Evolutionary conservation across 1,140 invertebrate genomes (phyloP), one percentile per base, ranked within the genome.

Genomic region (Drosophila kurseongensis): DNA sequence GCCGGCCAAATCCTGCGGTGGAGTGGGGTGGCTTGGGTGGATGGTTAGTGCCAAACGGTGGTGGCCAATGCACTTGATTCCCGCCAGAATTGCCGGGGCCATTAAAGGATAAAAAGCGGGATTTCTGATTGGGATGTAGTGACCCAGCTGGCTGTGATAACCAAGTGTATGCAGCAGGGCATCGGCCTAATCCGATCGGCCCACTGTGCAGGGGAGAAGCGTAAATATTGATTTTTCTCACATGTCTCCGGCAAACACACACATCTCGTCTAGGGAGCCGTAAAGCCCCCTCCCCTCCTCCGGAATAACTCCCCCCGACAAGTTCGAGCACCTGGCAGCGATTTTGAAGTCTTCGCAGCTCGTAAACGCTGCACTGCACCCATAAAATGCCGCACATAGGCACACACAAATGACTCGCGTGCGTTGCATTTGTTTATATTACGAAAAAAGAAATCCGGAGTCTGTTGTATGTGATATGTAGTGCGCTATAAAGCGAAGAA

Each of bases 161-260:
- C 38, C 27, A 14, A 27, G 38, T 63, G 50, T 54, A 16, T 57
- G 41, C 42, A 44, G 60, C 63, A 58, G 14, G 40, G 38, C 45
- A 75, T 9, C 38, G 36, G 63, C 56, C 51, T 41, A 60, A 67
- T 68, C 54, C 56, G 27, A 54, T 35, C 44, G 14, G 18, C 52
- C 67, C 51, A 55, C 42, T 59, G 54, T 41, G 48, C 42, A 60
- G 12, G 18, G 44, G 44, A 54, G 54, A 54, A 63, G 66, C 71
- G 71, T 76, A 75, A 76, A 76, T 88, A 88, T 88, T 88, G 83
- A 88, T 88, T 88, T 88, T 88, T 88, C 83, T 83, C 79, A 74
- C 75, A 88, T 78, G 78, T 68, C 75, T 78, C 63, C 69, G 41
- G 50, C 52, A 51, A 41, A 75, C 52, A 55, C 67, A 68, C 36